Conservation (phyloP, 2,113 vertebrate species). For the Columbina picui region DNA sequence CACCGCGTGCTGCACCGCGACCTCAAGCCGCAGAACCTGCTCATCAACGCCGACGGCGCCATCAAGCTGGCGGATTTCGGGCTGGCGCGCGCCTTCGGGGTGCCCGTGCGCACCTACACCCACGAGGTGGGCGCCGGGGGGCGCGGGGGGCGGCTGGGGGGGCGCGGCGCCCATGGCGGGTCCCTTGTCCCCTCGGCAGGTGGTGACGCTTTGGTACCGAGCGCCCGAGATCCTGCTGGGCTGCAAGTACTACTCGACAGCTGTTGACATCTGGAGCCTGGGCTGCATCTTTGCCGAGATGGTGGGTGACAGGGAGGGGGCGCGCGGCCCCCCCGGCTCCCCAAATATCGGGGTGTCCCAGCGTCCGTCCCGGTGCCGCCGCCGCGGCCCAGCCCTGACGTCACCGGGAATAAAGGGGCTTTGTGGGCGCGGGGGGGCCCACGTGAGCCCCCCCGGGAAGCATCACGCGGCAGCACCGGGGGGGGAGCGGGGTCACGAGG, state of each 20-base stretch:
- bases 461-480: not conserved
- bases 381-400: not conserved
- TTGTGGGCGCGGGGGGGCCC: not conserved
- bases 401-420: not conserved
- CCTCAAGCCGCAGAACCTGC: conserved; percentile 87
- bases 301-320: conserved; percentile 71
- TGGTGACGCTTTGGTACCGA: conserved; percentile 95
- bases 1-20: too few species aligned
- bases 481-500: not conserved
- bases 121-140: conserved; percentile 81
- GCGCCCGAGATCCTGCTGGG: conserved; percentile 95
- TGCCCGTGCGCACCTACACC: conserved; percentile 94
- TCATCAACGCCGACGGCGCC: conserved; percentile 92
- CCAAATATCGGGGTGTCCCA: accelerated
- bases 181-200: conserved; percentile 68
- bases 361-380: not conserved
- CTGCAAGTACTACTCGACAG: conserved; percentile 96
- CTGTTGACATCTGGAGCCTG: conserved; percentile 96
- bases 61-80: conserved; percentile 98
- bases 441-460: not conserved
- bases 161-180: not conserved
- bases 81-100: conserved; percentile 91
- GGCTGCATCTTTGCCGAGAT: conserved; percentile 98
- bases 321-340: not conserved
- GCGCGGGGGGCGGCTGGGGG: accelerated